These are phyloP conservation scores for Lucilia cuprina DNA, from an alignment of 1,140 invertebrate genomes.

Conservation along the genomic window DNA sequence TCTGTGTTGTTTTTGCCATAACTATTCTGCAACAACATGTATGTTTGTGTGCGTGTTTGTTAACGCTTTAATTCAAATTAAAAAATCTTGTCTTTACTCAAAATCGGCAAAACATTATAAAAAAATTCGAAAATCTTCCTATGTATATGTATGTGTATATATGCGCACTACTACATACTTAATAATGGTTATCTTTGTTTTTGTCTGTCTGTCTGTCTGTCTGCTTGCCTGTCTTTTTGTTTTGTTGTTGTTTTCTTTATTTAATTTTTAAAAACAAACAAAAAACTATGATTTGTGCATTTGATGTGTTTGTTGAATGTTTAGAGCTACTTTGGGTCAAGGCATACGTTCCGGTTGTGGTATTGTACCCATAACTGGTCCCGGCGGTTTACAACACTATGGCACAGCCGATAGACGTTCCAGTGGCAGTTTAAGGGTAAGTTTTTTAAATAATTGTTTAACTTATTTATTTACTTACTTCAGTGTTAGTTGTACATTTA, in stretches of 20 bases:
- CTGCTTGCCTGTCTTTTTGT: too few species aligned
- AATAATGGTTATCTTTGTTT: neutral
- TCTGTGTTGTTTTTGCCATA: too few species aligned
- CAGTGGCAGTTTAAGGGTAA: conserved; percentile 65
- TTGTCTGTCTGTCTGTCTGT: neutral
- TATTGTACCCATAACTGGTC: conserved; percentile 64
- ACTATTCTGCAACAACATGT: neutral
- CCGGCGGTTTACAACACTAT: conserved; percentile 63
- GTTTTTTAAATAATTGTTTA: conserved; percentile 42
- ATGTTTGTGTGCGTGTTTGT: neutral
- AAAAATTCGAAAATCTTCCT: neutral
- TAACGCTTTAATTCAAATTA: neutral
- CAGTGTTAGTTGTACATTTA: conserved; percentile 8
- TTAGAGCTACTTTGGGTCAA: conserved; percentile 72
- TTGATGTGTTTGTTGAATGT: conserved; percentile 44
- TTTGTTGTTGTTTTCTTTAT: neutral
- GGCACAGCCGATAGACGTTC: conserved; percentile 61
- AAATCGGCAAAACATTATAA: neutral
- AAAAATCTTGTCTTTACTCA: neutral
- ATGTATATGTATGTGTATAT: too few species aligned
- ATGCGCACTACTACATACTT: neutral
- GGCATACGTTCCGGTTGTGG: conserved; percentile 67
- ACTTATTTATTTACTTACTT: neutral
- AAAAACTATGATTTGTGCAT: conserved; percentile 6
- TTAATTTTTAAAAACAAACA: neutral